Evolutionary conservation across 1,140 invertebrate genomes (phyloP), one percentile per base, ranked within the genome.

Genomic region (Delia radicum): DNA sequence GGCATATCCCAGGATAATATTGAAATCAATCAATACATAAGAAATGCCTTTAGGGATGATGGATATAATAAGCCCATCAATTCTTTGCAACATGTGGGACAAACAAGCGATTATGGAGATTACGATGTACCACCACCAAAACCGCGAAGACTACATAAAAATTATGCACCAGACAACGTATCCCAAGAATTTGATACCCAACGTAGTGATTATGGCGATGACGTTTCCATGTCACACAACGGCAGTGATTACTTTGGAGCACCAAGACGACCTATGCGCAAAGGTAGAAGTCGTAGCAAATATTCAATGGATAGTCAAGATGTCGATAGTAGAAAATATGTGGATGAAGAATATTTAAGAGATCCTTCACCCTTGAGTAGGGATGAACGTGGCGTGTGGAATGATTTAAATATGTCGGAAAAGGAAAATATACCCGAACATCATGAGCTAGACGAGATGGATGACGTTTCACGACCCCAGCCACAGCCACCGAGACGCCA

Each of bases 1-100:
- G 93, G 93, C 42, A 91, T 95, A 77, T 94, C 93, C 76, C 91
- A 93, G 78, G 94, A 94, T 82, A 92, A 95, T 85, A 93, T 94
- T 80, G 90, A 93, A 83, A 88, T 94, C 29, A 91, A 92, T 55
- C 89, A 91, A 81, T 93, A 93, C 77, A 89, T 95, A 62, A 92
- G 91, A 55, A 90, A 90, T 69, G 93, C 95, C 86, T 94, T 95
- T 77, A 88, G 92, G 77, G 65, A 69, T 18, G 65, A 69, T 2
- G n/a, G n/a, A n/a, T 93, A 94, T 79, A 89, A 91, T 80, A 89
- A 89, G 73, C 89, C 90, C n/a, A 87, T 87, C 42, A 93, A 92
- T 81, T 88, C 90, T 2, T 82, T 93, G 37, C 88, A 89, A 18
- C 87, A 90, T 67, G 88, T 92, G 77, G 89, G 89, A n/a, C 76